Conservation (phyloP, 2,888 invertebrate genomes). For the Agrotis clavis region DNA sequence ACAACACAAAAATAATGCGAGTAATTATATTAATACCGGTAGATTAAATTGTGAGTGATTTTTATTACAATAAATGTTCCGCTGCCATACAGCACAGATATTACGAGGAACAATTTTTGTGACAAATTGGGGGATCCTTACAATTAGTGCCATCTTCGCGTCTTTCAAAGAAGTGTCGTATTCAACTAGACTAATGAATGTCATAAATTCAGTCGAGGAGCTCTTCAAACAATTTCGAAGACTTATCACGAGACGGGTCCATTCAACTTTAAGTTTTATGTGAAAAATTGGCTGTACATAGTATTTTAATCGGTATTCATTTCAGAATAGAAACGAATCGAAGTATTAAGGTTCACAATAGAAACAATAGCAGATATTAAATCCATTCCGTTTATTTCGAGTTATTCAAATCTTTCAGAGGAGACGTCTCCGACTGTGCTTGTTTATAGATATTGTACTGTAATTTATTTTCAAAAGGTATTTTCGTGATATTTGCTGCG, state of each 20-base stretch:
- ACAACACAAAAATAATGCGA: conserved; percentile 17
- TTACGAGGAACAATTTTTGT: conserved; percentile 77
- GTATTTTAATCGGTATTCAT: conserved; percentile 31
- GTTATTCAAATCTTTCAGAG: conserved; percentile 46
- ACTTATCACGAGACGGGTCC: conserved; percentile 74
- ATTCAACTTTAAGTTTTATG: conserved; percentile 58
- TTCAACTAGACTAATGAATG: conserved; percentile 86
- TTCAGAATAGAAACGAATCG: conserved; percentile 20
- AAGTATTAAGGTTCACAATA: conserved; percentile 6
- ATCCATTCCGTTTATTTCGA: conserved; percentile 19
- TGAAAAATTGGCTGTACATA: conserved; percentile 53
- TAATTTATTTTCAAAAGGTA: conserved; percentile 31
- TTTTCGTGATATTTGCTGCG: conserved; percentile 1
- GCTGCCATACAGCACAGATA: conserved; percentile 62
- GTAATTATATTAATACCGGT: conserved; percentile 31
- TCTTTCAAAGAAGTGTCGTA: conserved; percentile 85
- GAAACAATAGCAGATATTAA: conserved; percentile 25
- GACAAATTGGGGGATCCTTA: conserved; percentile 84
- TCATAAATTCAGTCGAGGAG: conserved; percentile 83
- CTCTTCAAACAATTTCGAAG: conserved; percentile 81
- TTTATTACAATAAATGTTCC: conserved; percentile 53
- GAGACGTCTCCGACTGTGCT: conserved; percentile 38
- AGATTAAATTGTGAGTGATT: conserved; percentile 55
- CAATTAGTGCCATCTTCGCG: conserved; percentile 85
- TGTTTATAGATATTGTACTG: conserved; percentile 17